These are phyloP conservation scores for Drosophila ironensis DNA, from an alignment of 1,140 invertebrate genomes.

Conservation along the genomic window DNA sequence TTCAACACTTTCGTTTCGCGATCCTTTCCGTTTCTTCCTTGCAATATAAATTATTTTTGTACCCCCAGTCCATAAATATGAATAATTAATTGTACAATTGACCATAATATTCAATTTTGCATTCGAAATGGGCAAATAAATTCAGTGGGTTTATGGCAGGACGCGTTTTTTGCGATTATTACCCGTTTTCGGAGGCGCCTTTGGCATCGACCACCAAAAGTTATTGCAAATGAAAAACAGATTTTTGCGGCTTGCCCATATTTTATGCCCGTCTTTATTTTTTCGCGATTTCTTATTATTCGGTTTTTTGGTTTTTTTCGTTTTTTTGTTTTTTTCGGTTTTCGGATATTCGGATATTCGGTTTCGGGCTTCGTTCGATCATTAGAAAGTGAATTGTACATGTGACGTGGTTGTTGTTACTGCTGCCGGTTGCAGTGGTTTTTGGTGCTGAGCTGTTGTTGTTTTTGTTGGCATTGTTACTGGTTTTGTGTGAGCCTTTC, in stretches of 20 bases:
- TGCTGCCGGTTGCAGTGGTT: too few species aligned
- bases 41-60: conserved; percentile 16
- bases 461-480: conserved; percentile 10
- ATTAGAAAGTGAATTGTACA: conserved; percentile 53
- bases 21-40: not conserved
- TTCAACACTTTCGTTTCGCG: too few species aligned
- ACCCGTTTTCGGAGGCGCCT: conserved; percentile 1
- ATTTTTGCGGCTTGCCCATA: conserved; percentile 27
- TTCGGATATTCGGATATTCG: conserved; percentile 1
- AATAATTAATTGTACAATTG: conserved; percentile 33
- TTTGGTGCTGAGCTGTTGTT: not conserved
- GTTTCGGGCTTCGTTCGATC: conserved; percentile 17
- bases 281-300: conserved; percentile 16
- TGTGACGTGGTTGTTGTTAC: too few species aligned
- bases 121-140: conserved; percentile 43
- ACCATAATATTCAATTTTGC: conserved; percentile 41
- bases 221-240: conserved; percentile 40
- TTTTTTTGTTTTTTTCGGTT: conserved; percentile 1
- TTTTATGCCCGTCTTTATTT: conserved; percentile 15
- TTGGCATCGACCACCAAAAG: conserved; percentile 27
- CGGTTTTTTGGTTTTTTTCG: not conserved
- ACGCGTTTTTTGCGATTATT: conserved; percentile 12
- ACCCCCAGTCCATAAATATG: conserved; percentile 15
- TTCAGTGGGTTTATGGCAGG: conserved; percentile 32
- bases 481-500: conserved; percentile 36